A percentile compares a stretch with the other conserved stretches of the same genome.
Conservation (phyloP, 2,888 invertebrate genomes). For the Drosophila acutilabella region DNA sequence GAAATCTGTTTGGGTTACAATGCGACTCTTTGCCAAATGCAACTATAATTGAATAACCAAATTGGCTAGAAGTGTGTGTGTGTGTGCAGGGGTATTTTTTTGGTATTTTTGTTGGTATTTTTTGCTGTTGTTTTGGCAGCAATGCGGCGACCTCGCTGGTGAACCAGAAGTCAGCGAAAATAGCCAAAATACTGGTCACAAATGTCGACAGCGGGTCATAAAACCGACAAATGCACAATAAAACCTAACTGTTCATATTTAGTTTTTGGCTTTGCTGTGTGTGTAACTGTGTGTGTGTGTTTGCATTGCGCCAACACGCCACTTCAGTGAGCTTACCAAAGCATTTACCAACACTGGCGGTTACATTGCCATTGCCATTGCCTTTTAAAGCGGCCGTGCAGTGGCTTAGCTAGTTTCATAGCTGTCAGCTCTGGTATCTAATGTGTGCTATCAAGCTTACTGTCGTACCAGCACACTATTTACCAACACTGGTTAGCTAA, state of each 20-base stretch:
- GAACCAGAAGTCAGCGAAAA: conserved; percentile 9
- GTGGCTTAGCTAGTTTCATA: neutral
- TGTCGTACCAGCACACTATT: too few species aligned
- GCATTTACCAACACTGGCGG: conserved; percentile 9
- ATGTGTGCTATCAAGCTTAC: too few species aligned
- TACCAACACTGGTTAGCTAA: too few species aligned
- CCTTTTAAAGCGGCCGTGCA: neutral
- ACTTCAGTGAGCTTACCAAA: conserved; percentile 20
- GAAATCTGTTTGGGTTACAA: conserved; percentile 53
- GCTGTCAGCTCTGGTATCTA: neutral
- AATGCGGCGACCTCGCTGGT: neutral
- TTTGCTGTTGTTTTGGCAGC: neutral
- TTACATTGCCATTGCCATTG: too few species aligned
- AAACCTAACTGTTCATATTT: conserved; percentile 70
- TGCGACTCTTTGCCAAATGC: conserved; percentile 56
- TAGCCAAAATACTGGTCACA: conserved; percentile 34
- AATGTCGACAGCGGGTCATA: conserved; percentile 64
- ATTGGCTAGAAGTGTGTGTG: conserved; percentile 41
- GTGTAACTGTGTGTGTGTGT: neutral
- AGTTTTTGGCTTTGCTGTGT: conserved; percentile 37
- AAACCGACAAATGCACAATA: conserved; percentile 68
- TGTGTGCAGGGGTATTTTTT: neutral
- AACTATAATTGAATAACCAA: conserved; percentile 74
- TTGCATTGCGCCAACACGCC: conserved; percentile 14
- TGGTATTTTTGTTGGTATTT: neutral